Evolutionary conservation across 1,140 invertebrate genomes (phyloP), one percentile per base, ranked within the genome.

Genomic region (Ceratina australensis): DNA sequence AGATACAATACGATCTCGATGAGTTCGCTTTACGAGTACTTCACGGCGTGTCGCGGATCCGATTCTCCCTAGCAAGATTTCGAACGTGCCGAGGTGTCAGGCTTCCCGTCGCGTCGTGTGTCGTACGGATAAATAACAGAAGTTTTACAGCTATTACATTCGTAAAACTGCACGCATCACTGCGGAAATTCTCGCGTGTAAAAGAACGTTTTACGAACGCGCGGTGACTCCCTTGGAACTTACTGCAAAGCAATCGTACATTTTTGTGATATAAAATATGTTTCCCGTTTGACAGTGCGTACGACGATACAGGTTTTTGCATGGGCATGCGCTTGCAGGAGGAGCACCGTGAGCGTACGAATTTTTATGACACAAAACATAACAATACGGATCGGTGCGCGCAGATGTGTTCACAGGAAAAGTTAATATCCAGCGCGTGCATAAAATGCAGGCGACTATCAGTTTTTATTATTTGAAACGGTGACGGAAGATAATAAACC

Each of bases 11-110:
- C 72, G 16, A 4, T 5, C 13, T 47, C 49, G 26, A 79, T 63
- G 54, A 79, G 16, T 18, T 20, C 12, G 22, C 15, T 56, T 73
- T 61, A 73, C 72, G 72, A 75, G 63, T 3, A 22, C 66, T 75
- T 66, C 52, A 75, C 72, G 72, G 47, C 59, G 26, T 42, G 33
- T 42, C 7, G 16, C 50, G 18, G 42, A 66, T 66, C 33, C 49
- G 10, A n/a, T 24, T 22, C 33, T 13, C 12, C 28, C 33, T 42
- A 10, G 3, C 26, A 16, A 42, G 2, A 20, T 26, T 42, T 64
- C 26, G n/a, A 22, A 8, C 26, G 49, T 63, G 33, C 16, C 4
- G 15, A 52, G 69, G 57, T 72, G 71, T 72, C 24, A 33, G 47
- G 7, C 16, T 63, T 22, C 24, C 26, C 33, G 33, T 42, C 33